Evolutionary conservation across 2,888 invertebrate genomes (phyloP).

Genomic region (Pardosa pseudoannulata): DNA sequence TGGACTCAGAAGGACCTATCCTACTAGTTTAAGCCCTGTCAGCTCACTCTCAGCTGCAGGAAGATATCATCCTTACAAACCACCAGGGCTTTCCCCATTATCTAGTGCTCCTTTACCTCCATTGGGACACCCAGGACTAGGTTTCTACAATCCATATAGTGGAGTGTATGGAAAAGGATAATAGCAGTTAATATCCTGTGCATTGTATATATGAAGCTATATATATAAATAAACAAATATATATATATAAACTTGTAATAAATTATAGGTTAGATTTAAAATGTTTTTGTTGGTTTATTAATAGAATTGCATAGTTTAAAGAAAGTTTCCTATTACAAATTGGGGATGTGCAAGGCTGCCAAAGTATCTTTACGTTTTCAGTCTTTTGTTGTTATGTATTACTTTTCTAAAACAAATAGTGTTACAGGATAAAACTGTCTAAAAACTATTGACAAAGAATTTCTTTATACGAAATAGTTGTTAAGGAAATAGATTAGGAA

Average conservation of each 20-base stretch:
- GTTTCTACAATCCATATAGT: constrained; percentile 68
- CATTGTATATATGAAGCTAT: constrained; percentile 43
- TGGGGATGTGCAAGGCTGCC: constrained; percentile 58
- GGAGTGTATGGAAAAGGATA: constrained; percentile 70
- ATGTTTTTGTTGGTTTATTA: constrained; percentile 58
- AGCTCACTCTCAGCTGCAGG: constrained; percentile 80
- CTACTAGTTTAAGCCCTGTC: constrained; percentile 87
- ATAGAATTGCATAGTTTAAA: constrained; percentile 58
- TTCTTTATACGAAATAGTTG: too few species aligned
- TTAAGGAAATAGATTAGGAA: too few species aligned
- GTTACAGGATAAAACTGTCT: too few species aligned
- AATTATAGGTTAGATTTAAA: constrained; percentile 58
- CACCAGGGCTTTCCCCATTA: constrained; percentile 76
- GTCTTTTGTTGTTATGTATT: background rate
- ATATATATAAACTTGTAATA: constrained; percentile 62
- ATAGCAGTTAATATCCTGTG: background rate
- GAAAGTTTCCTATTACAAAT: constrained; percentile 21
- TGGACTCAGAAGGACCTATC: constrained; percentile 86
- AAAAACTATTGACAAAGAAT: too few species aligned
- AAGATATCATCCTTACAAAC: constrained; percentile 97
- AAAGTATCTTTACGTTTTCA: background rate
- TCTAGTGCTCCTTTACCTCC: constrained; percentile 63
- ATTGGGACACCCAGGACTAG: constrained; percentile 61
- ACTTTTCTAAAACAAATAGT: too few species aligned
- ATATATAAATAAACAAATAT: constrained; percentile 51